A percentile compares a stretch with the other conserved stretches of the same genome.
Evolutionary conservation across 2,797 vertebrate species (phyloP).

Genomic region (Labroides dimidiatus): DNA sequence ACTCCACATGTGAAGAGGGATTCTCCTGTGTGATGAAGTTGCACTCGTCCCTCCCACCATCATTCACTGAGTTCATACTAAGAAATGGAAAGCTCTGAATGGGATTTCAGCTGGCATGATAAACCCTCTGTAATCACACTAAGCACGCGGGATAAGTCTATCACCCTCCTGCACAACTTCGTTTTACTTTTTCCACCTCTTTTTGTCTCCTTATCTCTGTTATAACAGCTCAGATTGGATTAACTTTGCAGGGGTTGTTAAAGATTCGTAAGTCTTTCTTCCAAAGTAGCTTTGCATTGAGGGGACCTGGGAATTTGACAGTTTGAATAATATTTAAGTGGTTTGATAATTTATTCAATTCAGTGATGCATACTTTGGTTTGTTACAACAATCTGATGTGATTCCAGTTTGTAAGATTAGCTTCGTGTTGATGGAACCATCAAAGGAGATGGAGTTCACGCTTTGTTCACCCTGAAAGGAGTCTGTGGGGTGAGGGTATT

Average conservation of each 20-base stretch:
- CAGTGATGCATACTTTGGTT: too few relatives aligned
- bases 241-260: constrained; percentile 26
- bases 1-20: background rate
- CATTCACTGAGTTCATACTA: constrained; percentile 19
- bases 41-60: constrained; percentile 7
- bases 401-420: too few relatives aligned
- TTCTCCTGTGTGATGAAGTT: background rate
- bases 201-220: constrained; percentile 38
- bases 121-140: constrained; percentile 36
- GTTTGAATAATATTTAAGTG: constrained; percentile 1
- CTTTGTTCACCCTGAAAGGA: constrained; percentile 6
- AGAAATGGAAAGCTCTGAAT: constrained; percentile 23
- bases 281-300: constrained; percentile 20
- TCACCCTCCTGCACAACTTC: constrained; percentile 24
- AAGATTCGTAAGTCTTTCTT: constrained; percentile 12
- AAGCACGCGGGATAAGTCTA: constrained; percentile 39
- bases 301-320: constrained; percentile 17
- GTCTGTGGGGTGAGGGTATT: constrained; percentile 34
- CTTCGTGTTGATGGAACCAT: background rate
- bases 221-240: constrained; percentile 38
- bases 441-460: background rate
- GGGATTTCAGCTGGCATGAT: constrained; percentile 45
- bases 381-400: too few relatives aligned
- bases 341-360: background rate
- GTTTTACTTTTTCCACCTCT: constrained; percentile 9